A percentile compares a stretch with the other conserved stretches of the same genome.
These are phyloP conservation scores for Dendrolimus pini DNA, from an alignment of 2,888 invertebrate genomes.

Conservation along the genomic window DNA sequence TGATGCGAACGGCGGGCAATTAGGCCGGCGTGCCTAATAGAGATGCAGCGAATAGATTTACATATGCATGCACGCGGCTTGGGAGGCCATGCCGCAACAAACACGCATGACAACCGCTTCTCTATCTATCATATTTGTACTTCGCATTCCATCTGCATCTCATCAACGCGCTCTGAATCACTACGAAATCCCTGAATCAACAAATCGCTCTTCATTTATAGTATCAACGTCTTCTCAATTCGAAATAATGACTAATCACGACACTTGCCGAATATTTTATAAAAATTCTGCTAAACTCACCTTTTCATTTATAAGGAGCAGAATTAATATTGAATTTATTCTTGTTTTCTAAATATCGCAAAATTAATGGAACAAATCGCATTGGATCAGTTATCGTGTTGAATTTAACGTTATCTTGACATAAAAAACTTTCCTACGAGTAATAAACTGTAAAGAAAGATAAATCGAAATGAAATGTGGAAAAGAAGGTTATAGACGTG, in stretches of 20 bases:
- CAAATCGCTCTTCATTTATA: background rate
- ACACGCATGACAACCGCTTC: too few relatives aligned
- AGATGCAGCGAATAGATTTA: constrained; percentile 31
- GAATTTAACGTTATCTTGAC: background rate
- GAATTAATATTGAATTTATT: too few relatives aligned
- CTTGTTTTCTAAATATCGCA: too few relatives aligned
- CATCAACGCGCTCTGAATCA: background rate
- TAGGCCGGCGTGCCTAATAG: constrained; percentile 24
- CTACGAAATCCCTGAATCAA: background rate
- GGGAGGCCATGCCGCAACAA: constrained; percentile 11
- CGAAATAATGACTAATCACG: too few relatives aligned
- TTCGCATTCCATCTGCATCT: background rate
- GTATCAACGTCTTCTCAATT: background rate
- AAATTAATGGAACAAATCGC: background rate
- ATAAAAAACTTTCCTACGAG: background rate
- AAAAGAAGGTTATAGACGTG: background rate
- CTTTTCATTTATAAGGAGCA: too few relatives aligned
- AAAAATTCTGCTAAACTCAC: too few relatives aligned
- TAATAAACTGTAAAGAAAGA: background rate
- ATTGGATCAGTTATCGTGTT: background rate
- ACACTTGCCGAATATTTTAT: too few relatives aligned
- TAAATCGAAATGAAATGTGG: background rate
- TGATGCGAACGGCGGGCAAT: constrained; percentile 31
- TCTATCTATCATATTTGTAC: too few relatives aligned
- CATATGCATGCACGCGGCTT: constrained; percentile 8